Percentiles rank a stretch among this genome's conserved stretches.
Conservation (phyloP, 2,797 vertebrate species). For the Paramormyrops hopkinsi region DNA sequence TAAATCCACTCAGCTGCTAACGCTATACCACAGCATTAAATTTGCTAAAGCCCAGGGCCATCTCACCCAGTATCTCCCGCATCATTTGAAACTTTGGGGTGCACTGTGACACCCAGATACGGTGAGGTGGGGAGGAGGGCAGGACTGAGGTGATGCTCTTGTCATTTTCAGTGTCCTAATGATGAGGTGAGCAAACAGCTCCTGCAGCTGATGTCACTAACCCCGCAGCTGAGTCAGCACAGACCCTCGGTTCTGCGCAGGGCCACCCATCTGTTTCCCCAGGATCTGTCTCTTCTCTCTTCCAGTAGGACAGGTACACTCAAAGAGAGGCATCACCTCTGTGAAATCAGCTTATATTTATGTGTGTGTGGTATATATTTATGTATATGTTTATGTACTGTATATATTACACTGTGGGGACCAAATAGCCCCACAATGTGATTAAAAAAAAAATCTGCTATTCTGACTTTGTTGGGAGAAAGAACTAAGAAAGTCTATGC, state of each 20-base stretch:
- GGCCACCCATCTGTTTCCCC: slow-evolving; percentile 31
- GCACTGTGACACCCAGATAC: neutral
- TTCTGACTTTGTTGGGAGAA: neutral
- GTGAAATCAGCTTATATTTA: neutral
- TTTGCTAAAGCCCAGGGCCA: neutral
- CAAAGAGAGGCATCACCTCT: neutral
- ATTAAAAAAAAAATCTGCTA: neutral
- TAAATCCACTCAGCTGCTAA: neutral
- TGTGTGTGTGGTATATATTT: neutral
- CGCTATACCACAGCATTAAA: neutral
- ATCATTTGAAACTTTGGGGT: neutral
- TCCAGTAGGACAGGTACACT: neutral
- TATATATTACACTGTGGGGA: neutral
- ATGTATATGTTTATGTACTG: too few relatives aligned
- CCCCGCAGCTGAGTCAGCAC: slow-evolving; percentile 23
- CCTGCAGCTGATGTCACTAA: slow-evolving; percentile 26
- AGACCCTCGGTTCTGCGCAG: slow-evolving; percentile 44
- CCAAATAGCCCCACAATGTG: neutral
- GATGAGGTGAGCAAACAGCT: slow-evolving; percentile 32
- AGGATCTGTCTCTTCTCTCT: slow-evolving; percentile 19
- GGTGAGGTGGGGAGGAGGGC: neutral
- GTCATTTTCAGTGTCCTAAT: slow-evolving; percentile 28
- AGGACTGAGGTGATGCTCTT: neutral
- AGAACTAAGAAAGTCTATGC: neutral
- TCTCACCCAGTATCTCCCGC: neutral